Evolutionary conservation across 2,888 invertebrate genomes (phyloP).

Genomic region (Phortica magna): DNA sequence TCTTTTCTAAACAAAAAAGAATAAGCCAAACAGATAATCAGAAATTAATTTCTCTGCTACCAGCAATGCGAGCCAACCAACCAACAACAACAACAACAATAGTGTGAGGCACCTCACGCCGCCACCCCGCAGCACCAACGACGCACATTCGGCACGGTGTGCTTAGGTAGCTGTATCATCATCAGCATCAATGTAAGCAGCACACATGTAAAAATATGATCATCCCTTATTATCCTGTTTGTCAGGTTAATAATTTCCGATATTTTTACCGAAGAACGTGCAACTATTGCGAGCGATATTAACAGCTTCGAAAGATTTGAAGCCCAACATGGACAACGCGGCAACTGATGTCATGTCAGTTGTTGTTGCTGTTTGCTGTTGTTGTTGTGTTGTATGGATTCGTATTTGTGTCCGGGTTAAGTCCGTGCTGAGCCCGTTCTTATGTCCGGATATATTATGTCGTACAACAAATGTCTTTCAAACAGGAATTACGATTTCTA

Average conservation of each 20-base stretch:
- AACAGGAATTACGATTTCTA: neutral
- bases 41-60: slow-evolving; percentile 77
- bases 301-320: slow-evolving; percentile 4
- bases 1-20: slow-evolving; percentile 47
- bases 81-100: neutral
- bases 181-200: slow-evolving; percentile 39
- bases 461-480: neutral
- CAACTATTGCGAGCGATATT: slow-evolving; percentile 13
- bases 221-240: slow-evolving; percentile 73
- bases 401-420: neutral
- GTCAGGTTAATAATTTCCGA: slow-evolving; percentile 65
- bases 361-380: neutral
- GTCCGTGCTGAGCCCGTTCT: neutral
- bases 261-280: slow-evolving; percentile 21
- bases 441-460: neutral
- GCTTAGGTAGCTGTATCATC: slow-evolving; percentile 35
- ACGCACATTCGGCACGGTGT: no score
- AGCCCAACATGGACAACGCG: neutral
- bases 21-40: slow-evolving; percentile 76
- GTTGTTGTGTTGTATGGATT: no score
- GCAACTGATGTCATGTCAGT: neutral
- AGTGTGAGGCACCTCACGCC: neutral
- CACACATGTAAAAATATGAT: slow-evolving; percentile 69
- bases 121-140: no score
- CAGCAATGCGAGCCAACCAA: slow-evolving; percentile 43